Evolutionary conservation across 2,113 vertebrate species (phyloP).

Genomic region (Formicarius rufipectus): DNA sequence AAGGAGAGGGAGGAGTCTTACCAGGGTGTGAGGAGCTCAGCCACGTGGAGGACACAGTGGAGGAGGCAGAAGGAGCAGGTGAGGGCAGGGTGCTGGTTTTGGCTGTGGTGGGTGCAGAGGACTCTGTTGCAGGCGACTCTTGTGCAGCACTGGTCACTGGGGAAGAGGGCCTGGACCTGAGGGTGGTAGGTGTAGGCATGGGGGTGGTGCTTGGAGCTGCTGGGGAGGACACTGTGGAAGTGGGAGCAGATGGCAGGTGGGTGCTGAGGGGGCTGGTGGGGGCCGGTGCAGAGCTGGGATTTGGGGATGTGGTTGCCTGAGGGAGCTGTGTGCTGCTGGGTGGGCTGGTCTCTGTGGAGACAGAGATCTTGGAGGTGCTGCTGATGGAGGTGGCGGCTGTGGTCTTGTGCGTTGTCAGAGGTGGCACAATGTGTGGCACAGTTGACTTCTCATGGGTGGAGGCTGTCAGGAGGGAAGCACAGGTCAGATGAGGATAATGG

Average conservation of each 20-base stretch:
- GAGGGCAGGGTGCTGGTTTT: neutral
- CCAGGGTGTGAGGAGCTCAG: neutral
- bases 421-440: too few relatives aligned
- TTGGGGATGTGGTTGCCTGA: too few relatives aligned
- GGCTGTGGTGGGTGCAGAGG: neutral
- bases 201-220: neutral
- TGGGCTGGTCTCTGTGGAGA: too few relatives aligned
- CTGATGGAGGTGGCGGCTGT: too few relatives aligned
- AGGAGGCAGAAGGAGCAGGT: neutral
- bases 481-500: too few relatives aligned
- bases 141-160: accelerated
- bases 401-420: too few relatives aligned
- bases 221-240: neutral
- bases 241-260: neutral
- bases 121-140: neutral
- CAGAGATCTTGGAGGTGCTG: too few relatives aligned
- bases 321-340: too few relatives aligned
- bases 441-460: too few relatives aligned
- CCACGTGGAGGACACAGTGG: neutral
- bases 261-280: neutral
- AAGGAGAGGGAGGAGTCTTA: neutral
- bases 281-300: neutral
- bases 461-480: too few relatives aligned
- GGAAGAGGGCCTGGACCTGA: neutral
- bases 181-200: neutral